Evolutionary conservation across 2,113 vertebrate species (phyloP).

Genomic region (Nyctereutes procyonoides): DNA sequence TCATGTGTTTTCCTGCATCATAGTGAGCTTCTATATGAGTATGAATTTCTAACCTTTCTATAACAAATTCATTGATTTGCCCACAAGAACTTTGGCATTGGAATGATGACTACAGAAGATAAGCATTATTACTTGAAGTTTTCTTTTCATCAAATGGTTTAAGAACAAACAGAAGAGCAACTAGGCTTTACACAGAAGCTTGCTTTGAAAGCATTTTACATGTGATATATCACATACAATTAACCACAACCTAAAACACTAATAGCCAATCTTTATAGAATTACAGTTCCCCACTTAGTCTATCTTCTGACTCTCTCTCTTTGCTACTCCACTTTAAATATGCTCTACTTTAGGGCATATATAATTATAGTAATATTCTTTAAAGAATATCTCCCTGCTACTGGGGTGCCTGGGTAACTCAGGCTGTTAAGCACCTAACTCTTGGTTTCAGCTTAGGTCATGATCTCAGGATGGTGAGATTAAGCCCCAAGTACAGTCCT

Average conservation of each 20-base stretch:
- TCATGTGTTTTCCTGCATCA: too few relatives aligned
- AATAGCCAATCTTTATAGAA: neutral
- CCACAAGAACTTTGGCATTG: neutral
- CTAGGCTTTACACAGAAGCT: neutral
- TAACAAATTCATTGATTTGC: neutral
- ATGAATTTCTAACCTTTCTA: neutral
- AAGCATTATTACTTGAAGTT: neutral
- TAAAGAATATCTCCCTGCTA: neutral
- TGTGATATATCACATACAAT: neutral
- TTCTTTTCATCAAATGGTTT: neutral
- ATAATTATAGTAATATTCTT: neutral
- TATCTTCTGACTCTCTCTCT: neutral
- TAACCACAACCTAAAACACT: neutral
- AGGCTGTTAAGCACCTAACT: neutral
- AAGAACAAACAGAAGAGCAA: neutral
- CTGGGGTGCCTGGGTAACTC: neutral
- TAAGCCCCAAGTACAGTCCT: neutral
- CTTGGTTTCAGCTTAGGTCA: neutral
- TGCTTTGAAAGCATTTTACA: neutral
- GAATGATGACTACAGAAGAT: neutral
- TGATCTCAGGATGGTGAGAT: neutral
- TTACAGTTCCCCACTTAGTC: neutral
- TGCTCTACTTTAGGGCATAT: neutral
- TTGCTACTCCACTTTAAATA: neutral
- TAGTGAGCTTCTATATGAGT: neutral